Conservation (phyloP, 2,797 vertebrate genomes). For the Sebastes vulpes region DNA sequence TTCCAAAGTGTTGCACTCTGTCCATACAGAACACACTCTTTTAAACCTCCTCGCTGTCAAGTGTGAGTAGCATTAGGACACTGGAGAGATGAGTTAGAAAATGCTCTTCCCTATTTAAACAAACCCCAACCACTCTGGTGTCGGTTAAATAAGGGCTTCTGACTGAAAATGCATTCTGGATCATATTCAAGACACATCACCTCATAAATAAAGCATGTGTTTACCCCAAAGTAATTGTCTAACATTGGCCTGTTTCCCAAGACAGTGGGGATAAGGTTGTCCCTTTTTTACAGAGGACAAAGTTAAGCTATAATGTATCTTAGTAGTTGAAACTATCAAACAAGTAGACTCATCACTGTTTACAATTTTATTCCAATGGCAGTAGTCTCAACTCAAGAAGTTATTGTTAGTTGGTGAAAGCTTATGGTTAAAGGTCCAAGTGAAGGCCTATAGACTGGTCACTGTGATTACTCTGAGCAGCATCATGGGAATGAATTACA, state of each 20-base stretch:
- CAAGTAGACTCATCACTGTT: neutral
- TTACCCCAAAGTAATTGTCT: neutral
- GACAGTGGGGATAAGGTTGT: neutral
- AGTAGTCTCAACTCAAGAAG: neutral
- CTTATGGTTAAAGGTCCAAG: neutral
- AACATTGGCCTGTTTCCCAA: neutral
- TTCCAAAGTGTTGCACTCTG: conserved; percentile 8
- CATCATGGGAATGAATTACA: no score
- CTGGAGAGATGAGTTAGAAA: neutral
- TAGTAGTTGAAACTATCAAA: neutral
- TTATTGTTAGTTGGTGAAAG: neutral
- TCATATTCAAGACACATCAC: neutral
- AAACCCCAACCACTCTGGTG: neutral
- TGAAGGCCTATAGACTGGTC: neutral
- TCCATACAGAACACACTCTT: conserved; percentile 4
- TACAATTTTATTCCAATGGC: neutral
- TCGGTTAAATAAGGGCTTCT: neutral
- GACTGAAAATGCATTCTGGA: neutral
- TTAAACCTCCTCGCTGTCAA: neutral
- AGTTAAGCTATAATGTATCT: neutral
- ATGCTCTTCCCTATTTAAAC: neutral
- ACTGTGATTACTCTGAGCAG: no score
- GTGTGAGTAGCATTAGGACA: neutral
- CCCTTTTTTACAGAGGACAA: neutral
- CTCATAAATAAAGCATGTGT: conserved; percentile 2